A percentile compares a stretch with the other conserved stretches of the same genome.
Conservation (phyloP, 2,797 vertebrate genomes). For the Oceanodroma leucorhoa region DNA sequence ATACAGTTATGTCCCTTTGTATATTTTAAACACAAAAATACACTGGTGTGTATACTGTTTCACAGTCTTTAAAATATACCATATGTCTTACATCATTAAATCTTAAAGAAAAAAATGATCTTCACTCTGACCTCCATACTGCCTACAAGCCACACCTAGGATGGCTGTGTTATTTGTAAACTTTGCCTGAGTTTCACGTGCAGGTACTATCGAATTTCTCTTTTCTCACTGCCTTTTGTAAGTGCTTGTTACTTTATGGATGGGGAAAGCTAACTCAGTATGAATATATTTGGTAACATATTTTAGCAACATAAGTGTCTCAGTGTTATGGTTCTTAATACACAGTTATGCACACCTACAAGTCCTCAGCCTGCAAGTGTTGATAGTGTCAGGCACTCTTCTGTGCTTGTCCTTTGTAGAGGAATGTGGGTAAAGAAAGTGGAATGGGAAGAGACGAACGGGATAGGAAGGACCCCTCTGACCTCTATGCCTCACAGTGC, state of each 20-base stretch:
- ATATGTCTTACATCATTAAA: not conserved
- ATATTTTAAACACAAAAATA: not conserved
- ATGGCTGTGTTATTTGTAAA: not conserved
- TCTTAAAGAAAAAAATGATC: not conserved
- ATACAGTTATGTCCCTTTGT: not conserved
- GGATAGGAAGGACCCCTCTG: not conserved
- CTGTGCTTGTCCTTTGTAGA: not conserved
- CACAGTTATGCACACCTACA: too few species aligned
- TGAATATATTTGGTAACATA: not conserved
- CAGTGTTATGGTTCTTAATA: not conserved
- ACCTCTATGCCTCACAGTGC: not conserved
- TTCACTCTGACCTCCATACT: not conserved
- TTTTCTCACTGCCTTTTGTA: not conserved
- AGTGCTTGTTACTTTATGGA: not conserved
- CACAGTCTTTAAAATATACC: not conserved
- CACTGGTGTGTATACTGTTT: not conserved
- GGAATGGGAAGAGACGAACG: not conserved
- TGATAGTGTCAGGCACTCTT: not conserved
- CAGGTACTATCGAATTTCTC: not conserved
- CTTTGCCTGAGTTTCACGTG: not conserved
- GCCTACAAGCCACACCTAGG: not conserved
- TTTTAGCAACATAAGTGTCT: not conserved
- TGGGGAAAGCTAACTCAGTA: not conserved
- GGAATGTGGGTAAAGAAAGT: not conserved
- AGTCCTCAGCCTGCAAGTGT: not conserved